Evolutionary conservation across 2,797 vertebrate genomes (phyloP), one percentile per base, ranked within the genome.

Genomic region (Merluccius polli): DNA sequence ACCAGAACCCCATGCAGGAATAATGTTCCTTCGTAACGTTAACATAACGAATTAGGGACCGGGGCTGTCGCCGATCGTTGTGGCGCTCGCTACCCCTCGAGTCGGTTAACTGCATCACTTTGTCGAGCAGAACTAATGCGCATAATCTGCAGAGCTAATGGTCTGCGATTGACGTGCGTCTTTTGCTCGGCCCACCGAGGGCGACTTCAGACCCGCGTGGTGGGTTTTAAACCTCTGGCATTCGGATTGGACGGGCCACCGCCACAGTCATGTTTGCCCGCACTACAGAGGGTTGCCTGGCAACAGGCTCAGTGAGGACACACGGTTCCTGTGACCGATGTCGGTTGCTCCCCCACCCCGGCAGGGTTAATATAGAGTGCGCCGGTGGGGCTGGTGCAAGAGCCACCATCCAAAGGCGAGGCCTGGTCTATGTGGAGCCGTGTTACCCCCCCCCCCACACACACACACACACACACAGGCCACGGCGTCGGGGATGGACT

Each of bases 211-310:
- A 33, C 27, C 48, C 74, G 27, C 27, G 16, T 65, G 79, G 75
- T n/a, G 0, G 81, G 75, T 84, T 88, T n/a, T 84, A 84, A 81
- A 83, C 52, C 78, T 35, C 74, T 72, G 70, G 44, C 87, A 91
- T 91, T 90, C 88, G 82, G 76, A 6, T 82, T 72, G 82, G 85
- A 90, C 89, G 85, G 79, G 79, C 81, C 75, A 74, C 83, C 83
- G 85, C 82, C 73, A 70, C 80, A 78, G 73, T 80, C 86, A 83
- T 92, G 92, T 93, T 94, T 92, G 88, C 85, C 88, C 86, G 89
- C 92, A 93, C 91, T 84, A 33, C 38, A 73, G 33, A 71, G 27
- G 79, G 91, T 91, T 87, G 91, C 89, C 86, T 75, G 86, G 89
- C 91, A 90, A 92, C 88, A 70, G 85, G 83, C 89, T 93, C 84